Evolutionary conservation across 23 tunicate species (phyloP).

Genomic region (Ascidia mentula): DNA sequence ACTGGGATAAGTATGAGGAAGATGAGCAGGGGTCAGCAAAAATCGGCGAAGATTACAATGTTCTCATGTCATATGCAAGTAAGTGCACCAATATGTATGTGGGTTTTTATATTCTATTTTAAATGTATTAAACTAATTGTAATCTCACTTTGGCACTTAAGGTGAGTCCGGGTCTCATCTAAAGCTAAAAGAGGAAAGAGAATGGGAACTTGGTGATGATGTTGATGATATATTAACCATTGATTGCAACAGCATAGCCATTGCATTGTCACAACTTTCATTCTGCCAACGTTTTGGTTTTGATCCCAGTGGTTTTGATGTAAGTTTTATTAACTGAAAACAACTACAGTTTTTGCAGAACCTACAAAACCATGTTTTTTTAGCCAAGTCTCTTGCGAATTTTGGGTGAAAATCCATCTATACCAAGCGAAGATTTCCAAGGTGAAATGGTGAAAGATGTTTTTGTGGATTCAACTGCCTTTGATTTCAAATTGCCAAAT

Average conservation of each 20-base stretch:
- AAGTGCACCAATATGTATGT: conserved; percentile 1
- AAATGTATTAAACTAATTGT: no score
- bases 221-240: conserved; percentile 32
- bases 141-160: no score
- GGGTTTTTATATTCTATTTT: background rate
- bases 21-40: conserved; percentile 13
- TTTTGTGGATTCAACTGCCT: no score
- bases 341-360: no score
- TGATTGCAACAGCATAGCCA: conserved; percentile 33
- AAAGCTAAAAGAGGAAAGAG: background rate
- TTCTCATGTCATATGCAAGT: conserved; percentile 52
- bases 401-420: no score
- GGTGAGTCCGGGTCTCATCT: background rate
- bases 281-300: conserved; percentile 44
- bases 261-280: conserved; percentile 22
- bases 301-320: conserved; percentile 33
- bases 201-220: conserved; percentile 5
- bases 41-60: conserved; percentile 50
- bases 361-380: no score
- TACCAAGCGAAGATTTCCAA: no score
- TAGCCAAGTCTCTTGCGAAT: no score
- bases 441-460: no score
- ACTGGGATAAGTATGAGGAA: conserved; percentile 57
- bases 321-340: background rate
- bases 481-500: no score